Percentiles rank a stretch among this genome's conserved stretches.
Conservation (phyloP, 2,113 vertebrate genomes). For the Psettodes erumei region DNA sequence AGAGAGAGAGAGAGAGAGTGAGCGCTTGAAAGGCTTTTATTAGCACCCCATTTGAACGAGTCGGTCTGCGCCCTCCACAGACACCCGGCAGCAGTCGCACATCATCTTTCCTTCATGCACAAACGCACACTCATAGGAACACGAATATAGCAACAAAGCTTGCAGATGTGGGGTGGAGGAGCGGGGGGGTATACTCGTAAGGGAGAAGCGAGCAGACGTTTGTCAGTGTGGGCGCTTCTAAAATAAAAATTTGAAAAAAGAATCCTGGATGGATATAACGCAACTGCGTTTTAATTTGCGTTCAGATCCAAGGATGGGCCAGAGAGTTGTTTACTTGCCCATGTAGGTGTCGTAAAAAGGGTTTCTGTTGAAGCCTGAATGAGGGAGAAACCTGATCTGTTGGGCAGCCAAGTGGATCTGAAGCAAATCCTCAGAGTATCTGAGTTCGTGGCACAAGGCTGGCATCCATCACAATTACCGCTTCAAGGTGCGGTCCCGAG, state of each 20-base stretch:
- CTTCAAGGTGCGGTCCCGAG: neutral
- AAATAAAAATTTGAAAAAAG: neutral
- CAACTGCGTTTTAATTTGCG: neutral
- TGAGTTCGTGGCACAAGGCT: neutral
- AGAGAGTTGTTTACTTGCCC: neutral
- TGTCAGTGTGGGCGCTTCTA: neutral
- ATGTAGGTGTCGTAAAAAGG: neutral
- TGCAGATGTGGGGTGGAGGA: neutral
- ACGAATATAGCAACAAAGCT: slow-evolving; percentile 14
- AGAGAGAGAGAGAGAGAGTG: neutral
- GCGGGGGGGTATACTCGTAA: neutral
- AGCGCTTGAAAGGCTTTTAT: slow-evolving; percentile 10
- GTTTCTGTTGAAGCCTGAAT: neutral
- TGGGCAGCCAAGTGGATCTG: neutral
- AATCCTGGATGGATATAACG: neutral
- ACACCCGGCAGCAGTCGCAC: slow-evolving; percentile 14
- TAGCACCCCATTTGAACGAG: slow-evolving; percentile 12
- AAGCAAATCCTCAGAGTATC: neutral
- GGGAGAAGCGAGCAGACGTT: neutral
- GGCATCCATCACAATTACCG: neutral
- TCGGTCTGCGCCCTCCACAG: slow-evolving; percentile 1
- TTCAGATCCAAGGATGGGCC: neutral
- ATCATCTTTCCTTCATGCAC: neutral
- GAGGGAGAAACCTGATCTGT: slow-evolving; percentile 3
- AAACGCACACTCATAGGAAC: neutral